Percentiles rank a stretch among this genome's conserved stretches.
phyloP scores from a whole-genome alignment of 2,888 invertebrate genomes.

The Clitarchus hookeri region DNA sequence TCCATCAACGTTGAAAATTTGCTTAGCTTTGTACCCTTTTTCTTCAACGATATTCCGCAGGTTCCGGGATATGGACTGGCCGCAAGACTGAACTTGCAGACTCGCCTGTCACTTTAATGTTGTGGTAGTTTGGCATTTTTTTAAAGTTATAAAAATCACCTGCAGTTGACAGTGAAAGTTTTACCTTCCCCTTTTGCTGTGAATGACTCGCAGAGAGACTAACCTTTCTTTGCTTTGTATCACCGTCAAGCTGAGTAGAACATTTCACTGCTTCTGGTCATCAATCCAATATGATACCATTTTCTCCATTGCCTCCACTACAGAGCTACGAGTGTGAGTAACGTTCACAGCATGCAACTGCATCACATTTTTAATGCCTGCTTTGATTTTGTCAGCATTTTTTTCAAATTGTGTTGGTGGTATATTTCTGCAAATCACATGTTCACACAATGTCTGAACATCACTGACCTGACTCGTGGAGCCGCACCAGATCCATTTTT shows the following conservation, averaged over 20 bases:
- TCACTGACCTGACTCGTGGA: not conserved
- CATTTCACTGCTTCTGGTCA: not conserved
- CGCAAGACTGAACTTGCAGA: slow-evolving; percentile 3
- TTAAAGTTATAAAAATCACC: not conserved
- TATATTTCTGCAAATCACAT: not conserved
- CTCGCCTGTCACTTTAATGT: slow-evolving; percentile 15
- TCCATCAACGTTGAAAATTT: not conserved
- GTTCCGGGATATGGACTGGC: not conserved
- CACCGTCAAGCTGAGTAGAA: not conserved
- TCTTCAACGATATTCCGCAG: not conserved
- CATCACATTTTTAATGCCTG: not conserved
- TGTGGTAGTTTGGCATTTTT: not conserved
- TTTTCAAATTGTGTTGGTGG: not conserved
- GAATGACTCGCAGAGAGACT: not conserved
- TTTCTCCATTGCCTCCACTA: not conserved
- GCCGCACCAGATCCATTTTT: not conserved
- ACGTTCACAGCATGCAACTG: not conserved
- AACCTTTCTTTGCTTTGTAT: not conserved
- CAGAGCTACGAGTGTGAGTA: not conserved
- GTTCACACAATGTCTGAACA: not conserved
- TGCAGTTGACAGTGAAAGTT: not conserved
- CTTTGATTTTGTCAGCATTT: not conserved
- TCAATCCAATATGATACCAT: not conserved
- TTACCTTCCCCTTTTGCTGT: not conserved
- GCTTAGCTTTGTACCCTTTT: not conserved